Base-by-base conservation (phyloP, 1,140 invertebrate species). In the Mizuhopecten yessoensis region DNA sequence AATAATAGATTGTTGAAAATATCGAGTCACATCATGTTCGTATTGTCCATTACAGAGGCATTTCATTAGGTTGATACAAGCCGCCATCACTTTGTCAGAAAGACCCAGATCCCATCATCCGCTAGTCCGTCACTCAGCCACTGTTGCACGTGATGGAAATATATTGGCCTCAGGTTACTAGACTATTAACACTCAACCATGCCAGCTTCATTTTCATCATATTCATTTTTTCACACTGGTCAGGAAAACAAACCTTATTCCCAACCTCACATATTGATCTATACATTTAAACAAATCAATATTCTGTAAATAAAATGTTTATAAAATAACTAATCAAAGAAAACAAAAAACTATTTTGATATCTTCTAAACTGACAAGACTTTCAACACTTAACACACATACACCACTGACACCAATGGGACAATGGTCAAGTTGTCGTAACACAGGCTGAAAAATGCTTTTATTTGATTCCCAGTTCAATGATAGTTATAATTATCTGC, bases 1-100 rank as follows among this genome's bases (percentile, higher is more conserved):
- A 90, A 90, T 90, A 90, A 90, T 90, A 86, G 86, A 90, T 90
- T 42, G 89, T 90, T 86, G 86, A 87, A 75, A 90, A 90, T 90
- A 86, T 87, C 86, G 89, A 90, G 42, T 87, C 86, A 86, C 86
- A 89, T 89, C 45, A 45, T 75, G 57, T 75, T 75, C n/a, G n/a
- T 75, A 75, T 57, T 75, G 57, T 89, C 88, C 57, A 89, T 89
- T 89, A 57, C 75, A 34, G 57, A 89, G 57, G 88, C 88, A 89
- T 75, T 89, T 89, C 88, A 89, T 89, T 89, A 89, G 57, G 45
- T 75, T 89, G 88, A 89, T 89, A 89, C 88, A 75, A 33, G 33
- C 42, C 39, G 57, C 88, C 88, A 89, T 89, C 88, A 89, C 57
- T 75, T 75, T 75, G 57, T 75, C 57, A 29, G 57, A 29, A 75